phyloP scores from a whole-genome alignment of 2,113 vertebrate species.

The Chunga burmeisteri region DNA sequence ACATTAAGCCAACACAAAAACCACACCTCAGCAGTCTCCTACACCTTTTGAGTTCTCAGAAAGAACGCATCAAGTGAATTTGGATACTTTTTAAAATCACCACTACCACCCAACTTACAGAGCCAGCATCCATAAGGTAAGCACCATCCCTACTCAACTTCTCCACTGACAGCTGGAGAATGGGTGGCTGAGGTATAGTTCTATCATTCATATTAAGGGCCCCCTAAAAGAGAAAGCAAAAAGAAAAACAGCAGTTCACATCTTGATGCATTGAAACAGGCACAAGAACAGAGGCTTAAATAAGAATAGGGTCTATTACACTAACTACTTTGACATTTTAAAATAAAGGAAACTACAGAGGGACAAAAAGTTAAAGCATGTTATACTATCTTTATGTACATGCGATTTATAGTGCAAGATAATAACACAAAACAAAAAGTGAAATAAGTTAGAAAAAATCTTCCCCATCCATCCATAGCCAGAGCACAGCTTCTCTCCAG shows the following conservation, averaged over 20 bases:
- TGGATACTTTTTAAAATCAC: not conserved
- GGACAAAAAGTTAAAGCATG: not conserved
- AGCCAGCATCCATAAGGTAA: slow-evolving; percentile 93
- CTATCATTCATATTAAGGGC: slow-evolving; percentile 88
- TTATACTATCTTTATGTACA: not conserved
- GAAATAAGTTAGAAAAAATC: not conserved
- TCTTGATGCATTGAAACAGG: not conserved
- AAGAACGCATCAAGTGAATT: accelerated
- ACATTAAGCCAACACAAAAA: not conserved
- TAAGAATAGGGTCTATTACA: not conserved
- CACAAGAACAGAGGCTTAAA: not conserved
- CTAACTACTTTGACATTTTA: not conserved
- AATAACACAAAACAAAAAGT: not conserved
- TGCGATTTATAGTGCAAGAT: not conserved
- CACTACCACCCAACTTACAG: slow-evolving; percentile 69
- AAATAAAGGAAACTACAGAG: not conserved
- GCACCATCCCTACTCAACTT: slow-evolving; percentile 90
- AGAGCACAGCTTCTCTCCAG: not conserved
- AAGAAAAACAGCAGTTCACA: not conserved
- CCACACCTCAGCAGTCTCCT: not conserved
- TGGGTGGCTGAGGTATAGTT: slow-evolving; percentile 89
- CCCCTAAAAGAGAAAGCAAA: slow-evolving; percentile 75
- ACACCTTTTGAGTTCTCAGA: not conserved
- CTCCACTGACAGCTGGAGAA: slow-evolving; percentile 93
- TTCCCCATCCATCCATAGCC: not conserved